phyloP scores from a whole-genome alignment of 1,140 invertebrate species.

The Planococcus citri region DNA sequence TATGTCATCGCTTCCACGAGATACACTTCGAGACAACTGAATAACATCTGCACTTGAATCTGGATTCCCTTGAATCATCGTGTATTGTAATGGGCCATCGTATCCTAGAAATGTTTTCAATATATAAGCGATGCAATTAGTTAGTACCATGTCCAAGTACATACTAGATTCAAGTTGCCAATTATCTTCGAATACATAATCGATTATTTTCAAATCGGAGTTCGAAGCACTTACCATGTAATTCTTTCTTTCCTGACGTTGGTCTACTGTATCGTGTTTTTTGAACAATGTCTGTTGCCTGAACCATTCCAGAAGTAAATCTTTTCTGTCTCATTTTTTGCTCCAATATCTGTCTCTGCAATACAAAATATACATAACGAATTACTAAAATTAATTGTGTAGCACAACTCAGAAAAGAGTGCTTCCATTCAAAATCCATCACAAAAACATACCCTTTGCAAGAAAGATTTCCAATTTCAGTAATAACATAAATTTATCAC shows the following conservation, averaged over 20 bases:
- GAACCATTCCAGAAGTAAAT: conserved; percentile 67
- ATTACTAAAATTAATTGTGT: too few species aligned
- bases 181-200: too few species aligned
- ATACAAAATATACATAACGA: too few species aligned
- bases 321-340: conserved; percentile 76
- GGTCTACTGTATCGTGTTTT: conserved; percentile 42
- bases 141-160: too few species aligned
- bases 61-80: conserved; percentile 56
- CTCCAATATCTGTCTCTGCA: conserved; percentile 72
- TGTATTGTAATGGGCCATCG: conserved; percentile 69
- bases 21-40: conserved; percentile 24
- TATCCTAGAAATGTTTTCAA: conserved; percentile 46
- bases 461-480: too few species aligned
- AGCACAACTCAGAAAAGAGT: too few species aligned
- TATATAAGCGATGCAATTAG: conserved; percentile 23
- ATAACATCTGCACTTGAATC: conserved; percentile 38
- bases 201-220: too few species aligned
- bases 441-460: too few species aligned
- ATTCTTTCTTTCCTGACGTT: conserved; percentile 49
- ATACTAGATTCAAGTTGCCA: too few species aligned
- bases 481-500: conserved; percentile 35
- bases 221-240: conserved; percentile 45
- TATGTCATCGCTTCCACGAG: conserved; percentile 25
- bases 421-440: too few species aligned
- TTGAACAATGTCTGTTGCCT: conserved; percentile 55